Conservation (phyloP, 2,888 invertebrate genomes). For the Tipula confusa region DNA sequence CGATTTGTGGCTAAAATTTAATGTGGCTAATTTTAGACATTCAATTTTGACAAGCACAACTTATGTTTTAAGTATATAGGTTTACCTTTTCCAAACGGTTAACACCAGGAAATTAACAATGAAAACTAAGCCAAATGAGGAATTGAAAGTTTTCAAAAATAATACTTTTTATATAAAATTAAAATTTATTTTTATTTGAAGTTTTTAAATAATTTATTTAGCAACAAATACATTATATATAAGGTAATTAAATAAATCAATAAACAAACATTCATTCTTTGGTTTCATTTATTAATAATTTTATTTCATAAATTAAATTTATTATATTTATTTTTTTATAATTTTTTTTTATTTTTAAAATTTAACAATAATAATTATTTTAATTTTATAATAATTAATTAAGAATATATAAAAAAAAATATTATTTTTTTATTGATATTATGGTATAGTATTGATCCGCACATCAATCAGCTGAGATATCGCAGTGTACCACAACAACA, state of each 20-base stretch:
- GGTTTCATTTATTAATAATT: background rate
- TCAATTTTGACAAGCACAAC: too few species aligned
- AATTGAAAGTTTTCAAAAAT: too few species aligned
- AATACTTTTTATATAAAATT: background rate
- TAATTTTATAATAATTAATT: background rate
- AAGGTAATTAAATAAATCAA: background rate
- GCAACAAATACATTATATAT: background rate
- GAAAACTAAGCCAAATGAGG: too few species aligned
- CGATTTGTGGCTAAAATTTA: too few species aligned
- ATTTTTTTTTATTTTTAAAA: background rate
- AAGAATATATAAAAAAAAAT: background rate
- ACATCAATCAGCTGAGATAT: background rate
- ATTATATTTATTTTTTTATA: background rate
- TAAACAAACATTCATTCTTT: background rate
- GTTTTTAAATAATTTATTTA: background rate
- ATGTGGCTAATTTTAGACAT: too few species aligned
- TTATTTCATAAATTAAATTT: background rate
- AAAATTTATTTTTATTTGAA: background rate
- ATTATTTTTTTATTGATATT: background rate
- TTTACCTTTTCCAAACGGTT: too few species aligned
- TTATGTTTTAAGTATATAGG: too few species aligned
- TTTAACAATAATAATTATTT: background rate
- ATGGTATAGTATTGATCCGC: background rate
- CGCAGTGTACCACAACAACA: background rate
- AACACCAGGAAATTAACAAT: too few species aligned